These are phyloP conservation scores for Anorthoa munda DNA, from an alignment of 2,888 invertebrate species.

Conservation along the genomic window DNA sequence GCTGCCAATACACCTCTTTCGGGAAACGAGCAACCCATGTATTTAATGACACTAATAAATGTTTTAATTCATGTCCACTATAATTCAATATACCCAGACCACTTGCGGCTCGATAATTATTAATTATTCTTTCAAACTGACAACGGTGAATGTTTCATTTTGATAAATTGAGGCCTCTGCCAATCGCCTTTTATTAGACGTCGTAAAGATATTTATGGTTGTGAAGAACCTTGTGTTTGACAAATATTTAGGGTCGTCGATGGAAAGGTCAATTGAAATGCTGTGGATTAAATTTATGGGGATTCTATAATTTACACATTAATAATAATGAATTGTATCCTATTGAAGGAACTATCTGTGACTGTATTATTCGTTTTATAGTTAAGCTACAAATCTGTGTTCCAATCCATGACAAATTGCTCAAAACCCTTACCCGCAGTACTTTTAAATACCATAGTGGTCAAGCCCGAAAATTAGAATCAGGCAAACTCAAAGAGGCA, in stretches of 20 bases:
- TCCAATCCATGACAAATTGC: neutral
- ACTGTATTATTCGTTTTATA: neutral
- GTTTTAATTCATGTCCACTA: slow-evolving; percentile 82
- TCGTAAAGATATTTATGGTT: slow-evolving; percentile 42
- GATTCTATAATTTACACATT: neutral
- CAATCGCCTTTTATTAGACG: slow-evolving; percentile 36
- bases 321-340: neutral
- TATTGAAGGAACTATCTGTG: neutral
- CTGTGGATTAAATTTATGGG: slow-evolving; percentile 23
- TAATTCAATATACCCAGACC: slow-evolving; percentile 76
- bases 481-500: no score
- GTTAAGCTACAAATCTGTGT: neutral
- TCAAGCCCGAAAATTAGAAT: no score
- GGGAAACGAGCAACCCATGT: slow-evolving; percentile 10
- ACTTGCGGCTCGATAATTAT: slow-evolving; percentile 59
- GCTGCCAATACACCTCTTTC: slow-evolving; percentile 9
- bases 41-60: slow-evolving; percentile 56
- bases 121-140: slow-evolving; percentile 68
- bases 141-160: slow-evolving; percentile 32
- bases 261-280: slow-evolving; percentile 32
- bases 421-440: neutral
- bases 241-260: slow-evolving; percentile 33
- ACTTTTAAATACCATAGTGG: neutral
- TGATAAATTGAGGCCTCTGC: slow-evolving; percentile 48
- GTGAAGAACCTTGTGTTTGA: slow-evolving; percentile 28